Conservation (phyloP, 2,888 invertebrate genomes). For the Steinernema carpocapsae region DNA sequence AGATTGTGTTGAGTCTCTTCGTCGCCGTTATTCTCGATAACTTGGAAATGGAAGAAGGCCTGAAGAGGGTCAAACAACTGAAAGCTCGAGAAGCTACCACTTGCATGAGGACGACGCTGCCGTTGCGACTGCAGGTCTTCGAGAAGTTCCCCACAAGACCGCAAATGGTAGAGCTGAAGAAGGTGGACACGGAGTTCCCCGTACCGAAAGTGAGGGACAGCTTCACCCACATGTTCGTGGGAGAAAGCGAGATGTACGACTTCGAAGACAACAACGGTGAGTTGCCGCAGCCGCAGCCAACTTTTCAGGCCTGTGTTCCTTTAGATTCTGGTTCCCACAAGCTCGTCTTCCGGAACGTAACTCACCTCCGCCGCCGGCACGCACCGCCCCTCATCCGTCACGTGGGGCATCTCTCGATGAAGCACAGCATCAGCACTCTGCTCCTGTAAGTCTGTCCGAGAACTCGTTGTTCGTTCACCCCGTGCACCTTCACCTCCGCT, state of each 20-base stretch:
- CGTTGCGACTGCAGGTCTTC: constrained; percentile 91
- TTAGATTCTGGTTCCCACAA: constrained; percentile 9
- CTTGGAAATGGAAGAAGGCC: constrained; percentile 96
- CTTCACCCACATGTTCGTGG: constrained; percentile 96
- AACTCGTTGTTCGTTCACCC: neutral
- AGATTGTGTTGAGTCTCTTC: constrained; percentile 96
- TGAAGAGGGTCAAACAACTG: constrained; percentile 93
- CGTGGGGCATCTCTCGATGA: constrained; percentile 51
- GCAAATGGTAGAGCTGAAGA: constrained; percentile 80
- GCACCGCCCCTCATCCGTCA: constrained; percentile 43
- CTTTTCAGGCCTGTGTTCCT: neutral
- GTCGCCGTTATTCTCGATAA: constrained; percentile 99
- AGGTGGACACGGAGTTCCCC: constrained; percentile 81
- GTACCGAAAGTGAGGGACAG: constrained; percentile 84
- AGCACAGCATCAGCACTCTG: constrained; percentile 41
- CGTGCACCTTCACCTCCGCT: neutral
- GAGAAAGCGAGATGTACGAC: constrained; percentile 78
- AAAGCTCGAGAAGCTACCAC: constrained; percentile 89
- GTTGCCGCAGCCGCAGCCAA: neutral
- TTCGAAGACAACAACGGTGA: constrained; percentile 71
- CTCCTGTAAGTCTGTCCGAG: constrained; percentile 39
- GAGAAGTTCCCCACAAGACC: constrained; percentile 95
- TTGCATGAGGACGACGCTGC: constrained; percentile 92
- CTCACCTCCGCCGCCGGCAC: constrained; percentile 38
- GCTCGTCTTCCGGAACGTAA: constrained; percentile 8